Evolutionary conservation across 2,113 vertebrate species (phyloP).

Genomic region (Romanogobio albipinnatus): DNA sequence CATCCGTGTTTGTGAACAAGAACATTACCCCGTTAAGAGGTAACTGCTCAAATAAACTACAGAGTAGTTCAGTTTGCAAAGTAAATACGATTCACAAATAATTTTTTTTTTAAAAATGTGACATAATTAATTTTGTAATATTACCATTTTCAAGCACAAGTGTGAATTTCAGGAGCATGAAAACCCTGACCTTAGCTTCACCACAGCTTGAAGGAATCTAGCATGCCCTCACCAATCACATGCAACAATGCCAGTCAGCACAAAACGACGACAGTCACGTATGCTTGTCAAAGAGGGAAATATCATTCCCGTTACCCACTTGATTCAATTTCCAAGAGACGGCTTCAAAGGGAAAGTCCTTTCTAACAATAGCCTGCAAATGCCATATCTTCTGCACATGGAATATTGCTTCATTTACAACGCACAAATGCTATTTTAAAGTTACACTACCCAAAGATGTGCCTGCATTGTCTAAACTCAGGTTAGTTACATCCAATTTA

Average conservation of each 20-base stretch:
- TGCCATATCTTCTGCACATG: neutral
- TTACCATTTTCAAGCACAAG: neutral
- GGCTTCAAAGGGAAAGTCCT: conserved; percentile 12
- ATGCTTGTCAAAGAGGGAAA: neutral
- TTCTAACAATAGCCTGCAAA: conserved; percentile 7
- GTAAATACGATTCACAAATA: neutral
- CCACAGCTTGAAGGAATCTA: conserved; percentile 17
- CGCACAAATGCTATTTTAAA: neutral
- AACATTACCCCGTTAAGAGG: neutral
- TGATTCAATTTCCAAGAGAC: conserved; percentile 12
- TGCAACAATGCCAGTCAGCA: conserved; percentile 22
- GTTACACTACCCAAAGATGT: neutral
- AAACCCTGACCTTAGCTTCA: neutral
- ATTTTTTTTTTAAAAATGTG: neutral
- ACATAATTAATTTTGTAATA: neutral
- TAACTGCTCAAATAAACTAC: neutral
- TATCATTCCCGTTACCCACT: neutral
- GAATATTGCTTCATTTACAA: neutral
- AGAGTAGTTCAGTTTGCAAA: neutral
- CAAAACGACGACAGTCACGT: neutral
- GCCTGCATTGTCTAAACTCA: neutral
- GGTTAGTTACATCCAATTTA: neutral
- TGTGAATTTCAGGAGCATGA: neutral
- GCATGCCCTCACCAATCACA: conserved; percentile 13
- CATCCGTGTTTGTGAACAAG: neutral